Evolutionary conservation across 2,113 vertebrate species (phyloP).

Genomic region (Tylochromis polylepis): DNA sequence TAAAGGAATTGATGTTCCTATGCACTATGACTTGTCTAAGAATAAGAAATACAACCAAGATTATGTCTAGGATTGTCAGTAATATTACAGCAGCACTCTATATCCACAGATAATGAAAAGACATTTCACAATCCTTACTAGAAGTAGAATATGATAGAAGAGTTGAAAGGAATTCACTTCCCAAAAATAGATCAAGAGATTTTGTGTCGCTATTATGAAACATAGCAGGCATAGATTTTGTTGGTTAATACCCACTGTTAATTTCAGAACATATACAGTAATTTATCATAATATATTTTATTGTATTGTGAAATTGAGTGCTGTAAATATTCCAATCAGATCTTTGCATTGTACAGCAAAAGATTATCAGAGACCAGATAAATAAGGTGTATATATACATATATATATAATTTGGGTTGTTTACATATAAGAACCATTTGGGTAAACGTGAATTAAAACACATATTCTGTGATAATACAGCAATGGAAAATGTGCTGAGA

Average conservation of each 20-base stretch:
- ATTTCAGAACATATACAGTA: background rate
- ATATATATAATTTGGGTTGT: background rate
- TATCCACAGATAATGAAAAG: background rate
- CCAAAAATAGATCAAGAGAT: background rate
- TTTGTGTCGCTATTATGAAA: background rate
- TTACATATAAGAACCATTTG: background rate
- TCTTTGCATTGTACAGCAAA: background rate
- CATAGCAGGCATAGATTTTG: background rate
- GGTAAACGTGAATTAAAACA: slow-evolving; percentile 13
- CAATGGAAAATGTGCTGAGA: slow-evolving; percentile 51
- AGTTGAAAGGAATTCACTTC: background rate
- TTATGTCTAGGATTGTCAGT: slow-evolving; percentile 5
- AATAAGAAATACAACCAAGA: slow-evolving; percentile 8
- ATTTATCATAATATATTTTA: background rate
- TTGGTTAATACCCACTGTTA: background rate
- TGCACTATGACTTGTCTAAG: background rate
- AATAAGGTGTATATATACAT: background rate
- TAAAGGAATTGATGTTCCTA: slow-evolving; percentile 24
- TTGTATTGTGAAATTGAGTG: background rate
- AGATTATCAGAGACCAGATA: background rate
- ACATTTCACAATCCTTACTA: background rate
- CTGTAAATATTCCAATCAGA: background rate
- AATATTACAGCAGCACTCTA: background rate
- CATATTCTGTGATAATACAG: slow-evolving; percentile 55
- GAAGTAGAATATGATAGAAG: background rate